Evolutionary conservation across 2,113 vertebrate species (phyloP), one percentile per base, ranked within the genome.

Genomic region (Verasper variegatus): DNA sequence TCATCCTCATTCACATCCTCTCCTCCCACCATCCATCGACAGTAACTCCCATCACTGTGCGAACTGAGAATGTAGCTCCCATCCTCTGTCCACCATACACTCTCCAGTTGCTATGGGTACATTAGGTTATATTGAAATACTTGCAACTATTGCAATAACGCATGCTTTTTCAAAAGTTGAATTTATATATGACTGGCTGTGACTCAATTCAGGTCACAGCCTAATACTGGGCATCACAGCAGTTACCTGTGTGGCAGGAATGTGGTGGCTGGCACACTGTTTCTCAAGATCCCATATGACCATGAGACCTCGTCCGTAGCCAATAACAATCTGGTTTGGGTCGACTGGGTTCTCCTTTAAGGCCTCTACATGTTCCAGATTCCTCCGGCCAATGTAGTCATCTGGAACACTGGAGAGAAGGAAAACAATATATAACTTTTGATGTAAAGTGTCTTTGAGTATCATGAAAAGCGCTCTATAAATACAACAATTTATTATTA

Each of bases 1-100:
- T 96, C 95, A 58, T 96, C 95, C 0, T 92, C 83, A 1, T 92
- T 93, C 31, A 85, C 86, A 45, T 88, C 51, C 15, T 93, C 90
- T 0, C 72, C 86, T 3, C 93, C 92, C 58, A 96, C 87, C 0
- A 90, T 92, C 97, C 98, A 99, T 56, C 96, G 95, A 83, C 94
- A 94, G 75, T 97, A 97, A 81, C 97, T 97, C 63, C 97, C 97
- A 65, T 99, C 97, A 0, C 94, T 98, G 86, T 99, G 97, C 55
- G 97, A 99, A 82, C 97, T 99, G 83, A 99, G 86, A 49, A 99
- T 93, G 80, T 94, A 93, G 71, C 60, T 90, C 49, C 96, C 97
- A 6, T 97, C 96, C 56, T 95, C 95, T 71, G 96, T 96, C 98
- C 97, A 99, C 91, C 95, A 97, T 52, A 96, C 92, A 56, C 96